Conservation (phyloP, 1,140 invertebrate species). For the Belonocnema kinseyi region DNA sequence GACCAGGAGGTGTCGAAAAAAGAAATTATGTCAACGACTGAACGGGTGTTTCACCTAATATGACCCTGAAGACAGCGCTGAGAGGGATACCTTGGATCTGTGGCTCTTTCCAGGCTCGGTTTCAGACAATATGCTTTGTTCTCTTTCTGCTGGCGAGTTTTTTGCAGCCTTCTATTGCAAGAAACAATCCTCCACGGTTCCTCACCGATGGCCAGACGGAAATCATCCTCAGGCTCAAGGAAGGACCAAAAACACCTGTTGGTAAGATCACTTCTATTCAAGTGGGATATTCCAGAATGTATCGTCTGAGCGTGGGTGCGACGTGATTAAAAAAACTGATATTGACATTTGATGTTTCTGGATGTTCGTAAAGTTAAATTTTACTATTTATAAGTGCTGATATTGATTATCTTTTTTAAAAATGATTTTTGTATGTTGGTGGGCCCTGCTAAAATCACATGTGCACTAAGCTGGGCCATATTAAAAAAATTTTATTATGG, state of each 20-base stretch:
- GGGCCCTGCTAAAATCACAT: no score
- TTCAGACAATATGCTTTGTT: conserved; percentile 43
- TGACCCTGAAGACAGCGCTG: conserved; percentile 43
- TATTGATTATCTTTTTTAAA: no score
- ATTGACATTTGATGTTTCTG: no score
- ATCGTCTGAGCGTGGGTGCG: no score
- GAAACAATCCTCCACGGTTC: conserved; percentile 88
- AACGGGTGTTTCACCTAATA: conserved; percentile 38
- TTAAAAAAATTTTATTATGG: no score
- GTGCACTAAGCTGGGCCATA: no score
- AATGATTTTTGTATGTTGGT: no score
- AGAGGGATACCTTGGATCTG: conserved; percentile 20
- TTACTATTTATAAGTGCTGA: no score
- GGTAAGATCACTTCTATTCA: conserved; percentile 78
- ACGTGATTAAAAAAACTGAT: no score
- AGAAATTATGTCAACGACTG: conserved; percentile 49
- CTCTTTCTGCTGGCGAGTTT: conserved; percentile 43
- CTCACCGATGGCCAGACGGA: conserved; percentile 91
- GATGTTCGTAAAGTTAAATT: no score
- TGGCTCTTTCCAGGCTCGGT: conserved; percentile 31
- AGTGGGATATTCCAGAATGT: no score
- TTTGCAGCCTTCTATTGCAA: conserved; percentile 58
- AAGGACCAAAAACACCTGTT: conserved; percentile 89
- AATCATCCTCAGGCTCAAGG: conserved; percentile 91
- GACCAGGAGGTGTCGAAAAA: conserved; percentile 34